Base-by-base conservation (phyloP, 2,888 invertebrate species). In the Pyrgus malvae region DNA sequence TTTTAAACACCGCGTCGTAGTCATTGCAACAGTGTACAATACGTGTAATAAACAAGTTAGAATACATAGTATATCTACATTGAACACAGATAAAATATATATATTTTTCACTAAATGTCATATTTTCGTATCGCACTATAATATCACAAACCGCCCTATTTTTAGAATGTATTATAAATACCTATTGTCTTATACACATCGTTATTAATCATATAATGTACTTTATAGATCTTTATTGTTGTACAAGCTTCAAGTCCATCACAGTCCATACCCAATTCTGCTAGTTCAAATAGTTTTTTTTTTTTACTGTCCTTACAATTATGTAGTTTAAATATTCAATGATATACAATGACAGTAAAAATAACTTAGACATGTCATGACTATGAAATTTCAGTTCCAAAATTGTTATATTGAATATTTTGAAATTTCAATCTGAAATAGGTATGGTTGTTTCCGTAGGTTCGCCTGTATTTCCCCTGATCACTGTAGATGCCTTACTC, bases 401-500 rank as follows among this genome's bases (percentile, higher is more conserved):
- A n/a, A n/a, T n/a, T n/a, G n/a, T 16, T 35, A 12, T 16, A 8
- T 9, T 35, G 2, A 16, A 1, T 14, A 33, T 33, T 14, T 8
- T 14, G 33, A 33, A 33, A 3, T 14, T 1, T 12, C 12, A 27
- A n/a, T n/a, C n/a, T n/a, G n/a, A n/a, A n/a, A n/a, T n/a, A n/a
- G n/a, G n/a, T n/a, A n/a, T n/a, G 19, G 16, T 40, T 46, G 33
- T 41, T 55, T 58, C 49, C 48, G 35, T 55, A 41, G n/a, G 19
- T 41, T 35, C 25, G 44, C 42, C 6, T 37, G 40, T n/a, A 7
- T 41, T 11, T 42, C 27, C 55, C 68, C 92, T 88, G 89, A 90
- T 92, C 94, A 94, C 93, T 94, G 94, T 94, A 94, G 94, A 91
- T 94, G 94, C 94, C 94, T 94, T 94, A 94, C 92, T 93, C 93